Base-by-base conservation (phyloP, 2,797 vertebrate species). In the Sebastes nivosus region DNA sequence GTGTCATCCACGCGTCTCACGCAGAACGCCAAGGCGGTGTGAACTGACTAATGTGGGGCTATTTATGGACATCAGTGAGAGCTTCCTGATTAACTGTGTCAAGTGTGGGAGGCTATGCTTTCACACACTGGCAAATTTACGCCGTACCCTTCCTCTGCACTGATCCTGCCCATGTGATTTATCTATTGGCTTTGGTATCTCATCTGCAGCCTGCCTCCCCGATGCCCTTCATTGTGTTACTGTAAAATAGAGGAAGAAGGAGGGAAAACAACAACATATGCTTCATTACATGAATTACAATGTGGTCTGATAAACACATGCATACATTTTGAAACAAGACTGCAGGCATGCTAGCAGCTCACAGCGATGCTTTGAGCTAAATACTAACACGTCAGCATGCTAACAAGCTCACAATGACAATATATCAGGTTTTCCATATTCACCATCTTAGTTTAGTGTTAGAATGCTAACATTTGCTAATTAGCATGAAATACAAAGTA, bases 61-160 rank as follows among this genome's bases (percentile, higher is more conserved):
- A 92, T 94, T 93, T 93, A 80, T 84, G 83, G 87, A 69, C 34
- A 58, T 87, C 78, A 84, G 75, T 29, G 83, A 85, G 77, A 90
- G 85, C 77, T 36, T 52, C 75, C 59, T 91, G 90, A 89, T 93
- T 83, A 89, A 92, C 81, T 72, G 72, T 89, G 89, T 90, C 90
- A 81, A 88, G 91, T 81, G 93, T 93, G 79, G 91, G 90, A 87
- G 80, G 89, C 61, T 16, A 74, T 65, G 82, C 83, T 83, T 88
- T 89, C 84, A 83, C 64, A 84, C 57, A 13, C 78, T 60, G 27
- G 71, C 20, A 80, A 77, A 90, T 91, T 83, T 85, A 89, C 59
- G 74, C 75, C 65, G 25, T 42, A 22, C 32, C 55, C 72, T 85
- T 84, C 82, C 80, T 79, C 87, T 88, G 65, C 60, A 34, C 77